Percentiles rank a stretch among this genome's conserved stretches.
These are phyloP conservation scores for Xenops minutus DNA, from an alignment of 2,797 vertebrate genomes.

Conservation along the genomic window DNA sequence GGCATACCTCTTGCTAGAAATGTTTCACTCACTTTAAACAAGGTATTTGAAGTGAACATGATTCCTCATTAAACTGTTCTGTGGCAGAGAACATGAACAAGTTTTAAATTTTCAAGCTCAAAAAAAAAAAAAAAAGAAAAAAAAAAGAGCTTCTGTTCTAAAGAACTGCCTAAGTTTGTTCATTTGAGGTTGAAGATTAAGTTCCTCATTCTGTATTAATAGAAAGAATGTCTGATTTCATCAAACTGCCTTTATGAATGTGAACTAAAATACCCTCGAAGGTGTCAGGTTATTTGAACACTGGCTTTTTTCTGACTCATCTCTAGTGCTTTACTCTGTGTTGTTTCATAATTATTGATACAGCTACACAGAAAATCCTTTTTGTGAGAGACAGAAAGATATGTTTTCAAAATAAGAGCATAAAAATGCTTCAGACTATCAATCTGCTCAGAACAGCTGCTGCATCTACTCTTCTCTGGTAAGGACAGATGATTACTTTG, in stretches of 20 bases:
- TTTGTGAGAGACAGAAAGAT: not conserved
- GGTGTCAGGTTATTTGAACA: not conserved
- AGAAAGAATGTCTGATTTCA: not conserved
- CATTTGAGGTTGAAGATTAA: not conserved
- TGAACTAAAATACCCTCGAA: not conserved
- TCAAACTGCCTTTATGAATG: not conserved
- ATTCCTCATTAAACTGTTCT: not conserved
- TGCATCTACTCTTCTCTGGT: not conserved
- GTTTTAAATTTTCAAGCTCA: not conserved
- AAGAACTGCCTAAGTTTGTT: not conserved
- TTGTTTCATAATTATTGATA: not conserved
- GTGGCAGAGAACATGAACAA: not conserved
- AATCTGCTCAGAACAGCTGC: not conserved
- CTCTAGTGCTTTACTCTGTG: not conserved
- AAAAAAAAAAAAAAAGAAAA: not conserved
- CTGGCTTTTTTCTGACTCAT: not conserved
- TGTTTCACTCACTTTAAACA: not conserved
- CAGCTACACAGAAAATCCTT: not conserved
- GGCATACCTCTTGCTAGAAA: not conserved
- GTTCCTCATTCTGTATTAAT: not conserved
- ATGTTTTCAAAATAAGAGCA: not conserved
- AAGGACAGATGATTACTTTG: not conserved
- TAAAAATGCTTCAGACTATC: not conserved
- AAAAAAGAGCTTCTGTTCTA: not conserved
- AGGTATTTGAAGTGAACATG: not conserved